Percentiles rank a stretch among this genome's conserved stretches.
phyloP scores from a whole-genome alignment of 2,888 invertebrate genomes.

The Nymphalis polychloros region DNA sequence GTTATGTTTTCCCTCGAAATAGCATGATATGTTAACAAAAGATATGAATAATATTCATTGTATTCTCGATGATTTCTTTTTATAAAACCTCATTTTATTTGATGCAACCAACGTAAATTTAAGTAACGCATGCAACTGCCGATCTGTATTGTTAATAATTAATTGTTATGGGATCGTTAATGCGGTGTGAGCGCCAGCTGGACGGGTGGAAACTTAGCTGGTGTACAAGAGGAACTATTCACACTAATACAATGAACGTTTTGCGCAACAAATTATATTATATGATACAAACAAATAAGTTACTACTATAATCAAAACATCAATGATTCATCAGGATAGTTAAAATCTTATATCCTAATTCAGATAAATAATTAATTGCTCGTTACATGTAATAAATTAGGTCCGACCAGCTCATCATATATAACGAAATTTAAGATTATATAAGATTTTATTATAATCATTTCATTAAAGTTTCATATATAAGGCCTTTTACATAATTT shows the following conservation, averaged over 20 bases:
- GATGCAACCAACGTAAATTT: conserved; percentile 8
- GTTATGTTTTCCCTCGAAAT: conserved; percentile 27
- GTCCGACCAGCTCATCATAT: too few relatives aligned
- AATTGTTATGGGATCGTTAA: conserved; percentile 10
- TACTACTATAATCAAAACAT: too few relatives aligned
- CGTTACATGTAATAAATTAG: too few relatives aligned
- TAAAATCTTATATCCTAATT: neutral
- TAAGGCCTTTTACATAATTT: too few relatives aligned
- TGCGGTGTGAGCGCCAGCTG: conserved; percentile 9
- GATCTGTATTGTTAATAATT: conserved; percentile 7
- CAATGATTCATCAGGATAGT: neutral
- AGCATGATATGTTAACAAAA: conserved; percentile 26
- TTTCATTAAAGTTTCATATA: too few relatives aligned
- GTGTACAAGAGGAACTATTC: conserved; percentile 1
- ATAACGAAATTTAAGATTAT: too few relatives aligned
- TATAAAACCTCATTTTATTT: conserved; percentile 11
- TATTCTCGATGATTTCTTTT: conserved; percentile 17
- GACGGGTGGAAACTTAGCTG: conserved; percentile 6
- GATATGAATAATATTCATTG: conserved; percentile 24
- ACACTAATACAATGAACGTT: neutral
- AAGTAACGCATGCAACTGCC: conserved; percentile 6
- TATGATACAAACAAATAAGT: neutral
- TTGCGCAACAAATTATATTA: neutral
- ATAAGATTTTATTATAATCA: too few relatives aligned
- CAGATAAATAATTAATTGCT: too few relatives aligned